Evolutionary conservation across 2,797 vertebrate species (phyloP).

Genomic region (Labroides dimidiatus): DNA sequence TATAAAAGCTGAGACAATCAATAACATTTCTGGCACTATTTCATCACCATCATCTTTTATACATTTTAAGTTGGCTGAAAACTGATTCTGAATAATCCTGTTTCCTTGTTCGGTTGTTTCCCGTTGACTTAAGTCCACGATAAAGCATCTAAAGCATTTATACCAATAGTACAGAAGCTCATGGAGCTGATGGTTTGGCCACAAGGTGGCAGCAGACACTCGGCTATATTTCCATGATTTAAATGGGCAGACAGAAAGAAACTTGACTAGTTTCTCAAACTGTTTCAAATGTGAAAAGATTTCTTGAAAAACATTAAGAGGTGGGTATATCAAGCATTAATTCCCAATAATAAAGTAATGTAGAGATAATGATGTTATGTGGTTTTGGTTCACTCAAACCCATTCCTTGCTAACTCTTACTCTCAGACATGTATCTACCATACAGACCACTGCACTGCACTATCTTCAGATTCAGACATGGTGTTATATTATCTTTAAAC

Average conservation of each 20-base stretch:
- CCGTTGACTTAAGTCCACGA: not conserved
- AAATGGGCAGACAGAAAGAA: not conserved
- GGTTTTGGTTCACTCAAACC: constrained; percentile 3
- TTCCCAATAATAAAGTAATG: not conserved
- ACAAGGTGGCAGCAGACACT: constrained; percentile 57
- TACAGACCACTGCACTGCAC: not conserved
- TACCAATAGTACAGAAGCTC: not conserved
- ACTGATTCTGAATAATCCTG: not conserved
- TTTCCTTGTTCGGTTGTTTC: not conserved
- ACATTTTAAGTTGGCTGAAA: not conserved
- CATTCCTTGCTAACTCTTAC: not conserved
- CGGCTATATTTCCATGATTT: not conserved
- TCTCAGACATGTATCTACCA: not conserved
- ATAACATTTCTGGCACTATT: not conserved
- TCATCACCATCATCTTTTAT: not conserved
- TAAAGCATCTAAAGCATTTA: constrained; percentile 33
- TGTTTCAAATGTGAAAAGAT: not conserved
- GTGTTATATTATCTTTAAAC: not conserved
- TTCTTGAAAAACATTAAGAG: not conserved
- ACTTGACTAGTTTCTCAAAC: not conserved
- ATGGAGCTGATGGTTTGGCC: constrained; percentile 24
- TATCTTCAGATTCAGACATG: constrained; percentile 7
- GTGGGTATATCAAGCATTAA: not conserved
- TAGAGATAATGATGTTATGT: not conserved
- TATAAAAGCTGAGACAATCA: not conserved